Conservation (phyloP, 2,113 vertebrate species). For the Phalacrocorax aristotelis region DNA sequence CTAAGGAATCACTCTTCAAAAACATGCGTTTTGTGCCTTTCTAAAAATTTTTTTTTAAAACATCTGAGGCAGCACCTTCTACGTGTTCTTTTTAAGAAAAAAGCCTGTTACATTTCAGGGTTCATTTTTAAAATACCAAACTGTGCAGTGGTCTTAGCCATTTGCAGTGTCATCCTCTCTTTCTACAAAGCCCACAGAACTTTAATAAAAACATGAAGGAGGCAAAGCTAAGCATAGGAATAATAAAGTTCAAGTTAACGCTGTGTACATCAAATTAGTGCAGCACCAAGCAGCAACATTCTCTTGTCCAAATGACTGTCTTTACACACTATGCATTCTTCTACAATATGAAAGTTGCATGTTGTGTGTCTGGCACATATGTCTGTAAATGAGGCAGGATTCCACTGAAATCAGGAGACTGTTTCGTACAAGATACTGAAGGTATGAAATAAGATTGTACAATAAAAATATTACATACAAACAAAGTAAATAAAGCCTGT, state of each 20-base stretch:
- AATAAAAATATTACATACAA: neutral
- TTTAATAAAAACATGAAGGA: neutral
- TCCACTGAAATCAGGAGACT: neutral
- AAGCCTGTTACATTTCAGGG: neutral
- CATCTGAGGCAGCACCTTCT: neutral
- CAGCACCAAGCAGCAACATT: neutral
- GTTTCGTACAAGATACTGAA: neutral
- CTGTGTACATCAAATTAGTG: neutral
- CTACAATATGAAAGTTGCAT: neutral
- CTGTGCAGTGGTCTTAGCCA: neutral
- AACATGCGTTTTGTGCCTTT: neutral
- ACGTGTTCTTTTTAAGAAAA: neutral
- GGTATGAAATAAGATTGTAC: neutral
- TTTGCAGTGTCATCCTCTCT: neutral
- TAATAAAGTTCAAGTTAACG: neutral
- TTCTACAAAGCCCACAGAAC: neutral
- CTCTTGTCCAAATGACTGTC: neutral
- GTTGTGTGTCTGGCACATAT: neutral
- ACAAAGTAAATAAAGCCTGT: neutral
- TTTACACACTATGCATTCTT: neutral
- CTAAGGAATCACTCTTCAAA: neutral
- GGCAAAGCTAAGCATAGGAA: neutral
- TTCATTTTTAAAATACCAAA: neutral
- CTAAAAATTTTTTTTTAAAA: neutral
- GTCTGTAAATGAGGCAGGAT: neutral